Evolutionary conservation across 37 sponge, comb jelly and placozoan species (phyloP).

Genomic region (Ianthella basta): DNA sequence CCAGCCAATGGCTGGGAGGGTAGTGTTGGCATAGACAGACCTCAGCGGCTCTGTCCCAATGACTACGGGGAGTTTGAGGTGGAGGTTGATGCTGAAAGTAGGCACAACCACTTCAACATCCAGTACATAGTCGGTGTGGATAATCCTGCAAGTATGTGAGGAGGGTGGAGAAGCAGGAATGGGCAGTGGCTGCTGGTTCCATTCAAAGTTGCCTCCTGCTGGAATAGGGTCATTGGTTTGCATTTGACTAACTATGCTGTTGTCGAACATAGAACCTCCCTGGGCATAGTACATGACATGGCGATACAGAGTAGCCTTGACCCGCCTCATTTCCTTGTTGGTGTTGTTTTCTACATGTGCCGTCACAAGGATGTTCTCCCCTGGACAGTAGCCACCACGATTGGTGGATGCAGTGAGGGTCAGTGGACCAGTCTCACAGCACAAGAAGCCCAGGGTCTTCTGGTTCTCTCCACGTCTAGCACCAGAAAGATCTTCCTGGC

Average conservation of each 20-base stretch:
- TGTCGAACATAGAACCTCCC: background rate
- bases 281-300: constrained; percentile 46
- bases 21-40: background rate
- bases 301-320: constrained; percentile 36
- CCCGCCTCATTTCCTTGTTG: constrained; percentile 29
- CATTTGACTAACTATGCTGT: background rate
- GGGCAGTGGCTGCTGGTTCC: constrained; percentile 31
- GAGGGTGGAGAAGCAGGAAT: constrained; percentile 29
- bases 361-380: constrained; percentile 46
- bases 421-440: constrained; percentile 75
- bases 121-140: constrained; percentile 1
- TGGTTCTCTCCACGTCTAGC: constrained; percentile 34
- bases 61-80: background rate
- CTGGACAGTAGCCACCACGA: constrained; percentile 61
- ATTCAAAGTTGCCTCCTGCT: constrained; percentile 4
- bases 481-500: constrained; percentile 17
- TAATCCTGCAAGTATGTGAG: constrained; percentile 24
- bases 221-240: constrained; percentile 2
- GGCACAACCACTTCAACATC: constrained; percentile 14
- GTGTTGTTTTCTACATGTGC: constrained; percentile 52
- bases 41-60: constrained; percentile 27
- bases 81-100: background rate
- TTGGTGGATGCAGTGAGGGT: constrained; percentile 38
- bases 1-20: constrained; percentile 12
- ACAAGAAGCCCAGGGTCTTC: constrained; percentile 70